Evolutionary conservation across 2,113 vertebrate species (phyloP).

Genomic region (Plestiodon gilberti): DNA sequence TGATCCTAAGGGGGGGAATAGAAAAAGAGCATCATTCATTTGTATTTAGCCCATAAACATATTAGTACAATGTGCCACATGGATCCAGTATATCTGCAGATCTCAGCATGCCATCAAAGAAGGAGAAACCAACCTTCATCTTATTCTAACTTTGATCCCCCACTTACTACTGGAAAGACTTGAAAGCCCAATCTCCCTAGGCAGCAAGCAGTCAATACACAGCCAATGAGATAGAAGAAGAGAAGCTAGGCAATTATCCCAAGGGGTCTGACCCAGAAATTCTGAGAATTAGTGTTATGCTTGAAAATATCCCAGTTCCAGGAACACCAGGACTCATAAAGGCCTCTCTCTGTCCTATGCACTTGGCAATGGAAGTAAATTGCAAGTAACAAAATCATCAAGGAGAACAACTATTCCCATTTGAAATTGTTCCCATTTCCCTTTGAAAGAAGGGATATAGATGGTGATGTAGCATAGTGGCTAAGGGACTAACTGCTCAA

Average conservation of each 20-base stretch:
- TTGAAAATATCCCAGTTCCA: neutral
- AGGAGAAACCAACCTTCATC: neutral
- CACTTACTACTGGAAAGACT: neutral
- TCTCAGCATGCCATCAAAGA: neutral
- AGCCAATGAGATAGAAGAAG: neutral
- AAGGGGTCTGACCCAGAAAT: neutral
- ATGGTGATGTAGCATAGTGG: no score
- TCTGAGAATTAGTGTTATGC: neutral
- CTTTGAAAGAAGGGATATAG: no score
- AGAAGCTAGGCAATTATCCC: neutral
- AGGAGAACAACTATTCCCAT: neutral
- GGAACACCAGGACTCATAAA: neutral
- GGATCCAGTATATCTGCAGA: neutral
- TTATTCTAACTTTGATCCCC: neutral
- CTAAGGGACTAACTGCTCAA: no score
- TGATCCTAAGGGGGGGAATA: slow-evolving; percentile 80
- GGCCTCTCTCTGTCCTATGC: neutral
- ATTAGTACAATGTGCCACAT: neutral
- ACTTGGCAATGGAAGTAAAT: neutral
- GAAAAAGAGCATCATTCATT: neutral
- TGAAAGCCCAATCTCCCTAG: neutral
- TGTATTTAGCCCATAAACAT: neutral
- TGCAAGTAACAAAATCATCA: neutral
- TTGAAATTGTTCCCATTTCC: neutral
- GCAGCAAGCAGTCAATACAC: neutral